phyloP scores from a whole-genome alignment of 2,797 vertebrate genomes.

The Limnodromus scolopaceus region DNA sequence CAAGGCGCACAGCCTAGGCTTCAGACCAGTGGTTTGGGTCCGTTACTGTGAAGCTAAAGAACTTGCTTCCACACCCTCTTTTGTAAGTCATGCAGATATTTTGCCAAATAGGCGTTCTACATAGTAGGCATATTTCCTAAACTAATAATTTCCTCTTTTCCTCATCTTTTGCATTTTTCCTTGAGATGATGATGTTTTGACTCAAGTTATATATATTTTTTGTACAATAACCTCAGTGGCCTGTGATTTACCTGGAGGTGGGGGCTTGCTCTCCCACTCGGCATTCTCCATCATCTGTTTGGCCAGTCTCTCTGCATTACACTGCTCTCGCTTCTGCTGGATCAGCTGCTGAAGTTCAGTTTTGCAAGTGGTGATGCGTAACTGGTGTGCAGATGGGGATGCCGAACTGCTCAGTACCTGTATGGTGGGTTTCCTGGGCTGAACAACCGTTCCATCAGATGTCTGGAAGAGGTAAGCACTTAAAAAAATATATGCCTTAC shows the following conservation, averaged over 20 bases:
- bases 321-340: constrained; percentile 96
- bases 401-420: constrained; percentile 81
- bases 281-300: constrained; percentile 98
- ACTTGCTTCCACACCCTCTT: background rate
- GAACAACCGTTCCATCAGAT: constrained; percentile 78
- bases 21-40: background rate
- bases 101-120: background rate
- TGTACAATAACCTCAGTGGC: background rate
- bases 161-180: background rate
- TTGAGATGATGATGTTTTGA: background rate
- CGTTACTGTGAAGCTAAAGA: background rate
- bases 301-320: constrained; percentile 91
- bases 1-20: background rate
- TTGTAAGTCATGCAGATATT: background rate
- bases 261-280: constrained; percentile 96
- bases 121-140: background rate
- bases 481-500: background rate
- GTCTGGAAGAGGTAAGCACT: constrained; percentile 72
- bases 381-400: constrained; percentile 84
- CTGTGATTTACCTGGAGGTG: constrained; percentile 86
- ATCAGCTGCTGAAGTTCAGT: constrained; percentile 94
- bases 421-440: constrained; percentile 80
- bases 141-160: background rate
- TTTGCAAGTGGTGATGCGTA: constrained; percentile 92
- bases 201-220: background rate